Base-by-base conservation (phyloP, 2,797 vertebrate genomes). In the Trachurus trachurus region DNA sequence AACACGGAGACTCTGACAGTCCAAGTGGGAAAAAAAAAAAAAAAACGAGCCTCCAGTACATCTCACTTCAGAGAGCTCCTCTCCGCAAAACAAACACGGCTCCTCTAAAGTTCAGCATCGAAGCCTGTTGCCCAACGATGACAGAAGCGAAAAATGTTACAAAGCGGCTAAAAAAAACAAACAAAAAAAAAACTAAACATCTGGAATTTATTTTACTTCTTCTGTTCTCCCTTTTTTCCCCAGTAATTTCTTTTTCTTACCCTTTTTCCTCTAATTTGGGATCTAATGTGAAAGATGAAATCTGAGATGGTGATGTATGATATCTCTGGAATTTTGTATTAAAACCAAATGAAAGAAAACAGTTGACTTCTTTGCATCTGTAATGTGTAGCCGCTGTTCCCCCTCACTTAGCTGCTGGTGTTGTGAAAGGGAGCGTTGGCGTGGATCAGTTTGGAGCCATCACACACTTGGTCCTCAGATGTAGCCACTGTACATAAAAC, bases 301-400 rank as follows among this genome's bases (percentile, higher is more conserved):
- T 89, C 89, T 93, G 90, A 92, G 89, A 90, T 93, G 90, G 83
- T 87, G 89, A 91, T 95, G 94, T 96, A 95, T 90, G 90, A 94
- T 93, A 94, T 93, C 90, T 91, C 90, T 91, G 88, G 92, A 93
- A 92, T 94, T 94, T 96, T 94, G 87, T 95, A 95, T 95, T 94
- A 94, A 95, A 95, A 94, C 81, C 70, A 87, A 88, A 92, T 56
- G 67, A 89, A 93, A 91, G 34, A 89, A 88, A 61, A 63, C 2
- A 12, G 31, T 66, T 65, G 49, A 54, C 45, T 86, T 63, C 29
- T 82, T 82, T 57, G 60, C 31, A 57, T 87, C 44, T 34, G 74
- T 81, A 21, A 11, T 78, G 50, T 71, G 19, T 39, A 42, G n/a
- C 31, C 17, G 3, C 59, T 26, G 13, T 57, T 44, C 1, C n/a